Evolutionary conservation across 2,797 vertebrate species (phyloP).

Genomic region (Pangasius sanitwongsei): DNA sequence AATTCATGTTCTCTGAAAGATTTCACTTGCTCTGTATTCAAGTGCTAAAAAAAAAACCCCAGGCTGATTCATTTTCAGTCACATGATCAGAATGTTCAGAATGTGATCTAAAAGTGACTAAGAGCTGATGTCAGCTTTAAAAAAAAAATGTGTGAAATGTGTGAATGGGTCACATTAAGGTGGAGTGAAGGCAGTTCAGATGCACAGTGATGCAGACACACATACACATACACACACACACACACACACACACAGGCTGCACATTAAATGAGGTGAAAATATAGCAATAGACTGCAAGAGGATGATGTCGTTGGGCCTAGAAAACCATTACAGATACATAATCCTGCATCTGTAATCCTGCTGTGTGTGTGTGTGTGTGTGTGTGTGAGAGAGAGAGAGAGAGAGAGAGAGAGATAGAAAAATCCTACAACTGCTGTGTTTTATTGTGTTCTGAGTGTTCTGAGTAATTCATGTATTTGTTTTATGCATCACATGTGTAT

Average conservation of each 20-base stretch:
- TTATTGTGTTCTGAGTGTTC: neutral
- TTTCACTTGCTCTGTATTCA: too few species aligned
- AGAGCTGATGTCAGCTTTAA: neutral
- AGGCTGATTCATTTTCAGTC: neutral
- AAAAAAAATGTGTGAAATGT: neutral
- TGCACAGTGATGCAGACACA: neutral
- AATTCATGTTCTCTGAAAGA: neutral
- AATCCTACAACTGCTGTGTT: neutral
- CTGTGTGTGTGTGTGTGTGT: neutral
- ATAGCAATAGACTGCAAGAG: slow-evolving; percentile 28
- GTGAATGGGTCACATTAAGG: neutral
- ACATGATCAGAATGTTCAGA: neutral
- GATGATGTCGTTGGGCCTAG: slow-evolving; percentile 55
- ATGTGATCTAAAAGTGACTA: neutral
- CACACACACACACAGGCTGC: neutral
- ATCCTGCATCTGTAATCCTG: slow-evolving; percentile 49
- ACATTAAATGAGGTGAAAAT: slow-evolving; percentile 39
- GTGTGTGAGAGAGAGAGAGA: neutral
- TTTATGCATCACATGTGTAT: neutral
- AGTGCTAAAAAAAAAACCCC: neutral
- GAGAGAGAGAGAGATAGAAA: neutral
- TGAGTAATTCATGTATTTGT: neutral
- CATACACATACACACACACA: slow-evolving; percentile 4
- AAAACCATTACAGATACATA: slow-evolving; percentile 54
- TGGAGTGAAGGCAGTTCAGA: neutral